Base-by-base conservation (phyloP, 2,797 vertebrate genomes). In the Gadopsis marmoratus region DNA sequence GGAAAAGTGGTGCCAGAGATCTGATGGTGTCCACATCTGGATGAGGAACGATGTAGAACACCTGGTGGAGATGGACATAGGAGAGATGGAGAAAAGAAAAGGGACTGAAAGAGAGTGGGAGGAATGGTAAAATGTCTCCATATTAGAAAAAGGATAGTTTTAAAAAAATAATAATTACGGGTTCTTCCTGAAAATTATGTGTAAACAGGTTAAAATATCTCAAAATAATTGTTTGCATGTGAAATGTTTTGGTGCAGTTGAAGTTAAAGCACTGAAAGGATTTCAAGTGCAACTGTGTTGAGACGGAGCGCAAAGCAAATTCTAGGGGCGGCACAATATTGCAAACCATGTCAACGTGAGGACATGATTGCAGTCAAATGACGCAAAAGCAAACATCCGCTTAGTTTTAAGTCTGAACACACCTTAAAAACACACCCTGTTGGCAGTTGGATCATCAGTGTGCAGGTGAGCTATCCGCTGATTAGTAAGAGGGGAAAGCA, bases 21-120 rank as follows among this genome's bases (percentile, higher is more conserved):
- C 41, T 59, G 50, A 63, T 43, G 45, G 39, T 50, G 12, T 31
- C 45, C 54, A 64, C 33, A 41, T 68, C 50, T 75, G 59, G 66
- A 61, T 50, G 33, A 72, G 31, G 21, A 67, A 48, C 13, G 31
- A 78, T 45, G 31, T 7, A 26, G 37, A 73, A 72, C 61, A 77
- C 47, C 74, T 39, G 48, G 73, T 31, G n/a, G 13, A 21, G 23
- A 41, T 35, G 35, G 60, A 64, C 5, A 9, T 1, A 50, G 16
- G 16, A 54, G 43, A 60, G 39, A 51, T 3, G 6, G 13, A 53
- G 10, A 16, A 19, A 45, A 31, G 41, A 45, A 62, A 47, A 48
- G n/a, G 14, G 54, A 70, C 17, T 60, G 12, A 29, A 45, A 23
- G 31, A 26, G 12, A 16, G 45, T 2, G n/a, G 33, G 35, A 41